Percentiles rank a stretch among this genome's conserved stretches.
phyloP scores from a whole-genome alignment of 37 sponge, comb jelly and placozoan species.

The Eunapius fragilis region DNA sequence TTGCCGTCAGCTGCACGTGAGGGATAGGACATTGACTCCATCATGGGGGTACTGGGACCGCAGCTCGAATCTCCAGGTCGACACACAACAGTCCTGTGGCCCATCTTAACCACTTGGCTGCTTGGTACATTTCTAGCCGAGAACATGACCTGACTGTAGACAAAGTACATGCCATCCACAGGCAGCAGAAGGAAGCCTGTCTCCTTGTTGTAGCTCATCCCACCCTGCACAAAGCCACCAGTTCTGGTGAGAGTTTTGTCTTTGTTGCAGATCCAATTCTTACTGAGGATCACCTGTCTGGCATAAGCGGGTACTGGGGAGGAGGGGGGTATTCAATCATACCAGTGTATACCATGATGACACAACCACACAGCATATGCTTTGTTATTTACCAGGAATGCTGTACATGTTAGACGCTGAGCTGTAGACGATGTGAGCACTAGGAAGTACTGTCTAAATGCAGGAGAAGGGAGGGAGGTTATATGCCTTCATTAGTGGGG shows the following conservation, averaged over 20 bases:
- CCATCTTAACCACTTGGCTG: neutral
- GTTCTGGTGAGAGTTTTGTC: neutral
- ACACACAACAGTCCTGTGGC: neutral
- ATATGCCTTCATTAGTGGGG: too few relatives aligned
- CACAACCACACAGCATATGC: too few relatives aligned
- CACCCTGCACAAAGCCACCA: slow-evolving; percentile 38
- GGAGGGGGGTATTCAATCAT: too few relatives aligned
- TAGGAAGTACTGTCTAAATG: neutral
- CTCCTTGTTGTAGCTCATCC: slow-evolving; percentile 43
- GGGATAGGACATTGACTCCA: too few relatives aligned
- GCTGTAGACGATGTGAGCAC: neutral
- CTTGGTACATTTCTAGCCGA: neutral
- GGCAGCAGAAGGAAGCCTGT: slow-evolving; percentile 57
- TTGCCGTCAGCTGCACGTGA: neutral
- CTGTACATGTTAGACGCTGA: neutral
- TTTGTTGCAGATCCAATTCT: slow-evolving; percentile 15
- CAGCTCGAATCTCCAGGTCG: neutral
- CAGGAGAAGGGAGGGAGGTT: neutral
- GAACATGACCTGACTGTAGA: slow-evolving; percentile 62
- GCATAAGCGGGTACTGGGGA: neutral
- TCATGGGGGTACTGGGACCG: too few relatives aligned
- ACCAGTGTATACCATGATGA: too few relatives aligned
- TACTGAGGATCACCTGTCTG: slow-evolving; percentile 5
- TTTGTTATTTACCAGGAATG: neutral
- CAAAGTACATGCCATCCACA: slow-evolving; percentile 47